A percentile compares a stretch with the other conserved stretches of the same genome.
Evolutionary conservation across 1,140 invertebrate species (phyloP).

Genomic region (Zaprionus inermis): DNA sequence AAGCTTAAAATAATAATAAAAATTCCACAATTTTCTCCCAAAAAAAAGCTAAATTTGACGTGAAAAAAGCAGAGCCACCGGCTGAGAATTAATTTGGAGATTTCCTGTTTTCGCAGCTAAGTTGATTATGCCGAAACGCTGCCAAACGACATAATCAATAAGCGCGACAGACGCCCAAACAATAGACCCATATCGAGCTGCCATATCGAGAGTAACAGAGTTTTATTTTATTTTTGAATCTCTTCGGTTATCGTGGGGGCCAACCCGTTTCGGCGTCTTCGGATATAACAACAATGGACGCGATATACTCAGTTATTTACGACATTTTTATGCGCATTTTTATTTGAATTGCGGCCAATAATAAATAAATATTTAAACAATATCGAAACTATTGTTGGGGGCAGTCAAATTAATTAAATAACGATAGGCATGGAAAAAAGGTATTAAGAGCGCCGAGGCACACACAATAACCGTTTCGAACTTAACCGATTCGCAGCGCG

Average conservation of each 20-base stretch:
- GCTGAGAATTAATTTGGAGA: not conserved
- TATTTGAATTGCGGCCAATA: slow-evolving; percentile 43
- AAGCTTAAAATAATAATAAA: no score
- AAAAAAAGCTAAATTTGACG: no score
- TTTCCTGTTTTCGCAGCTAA: slow-evolving; percentile 6
- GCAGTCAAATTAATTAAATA: slow-evolving; percentile 49
- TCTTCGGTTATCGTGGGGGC: no score
- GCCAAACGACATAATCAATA: slow-evolving; percentile 49
- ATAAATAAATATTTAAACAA: slow-evolving; percentile 62
- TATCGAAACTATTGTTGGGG: slow-evolving; percentile 34
- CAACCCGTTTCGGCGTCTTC: slow-evolving; percentile 48
- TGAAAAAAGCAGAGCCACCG: no score
- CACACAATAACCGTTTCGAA: slow-evolving; percentile 53
- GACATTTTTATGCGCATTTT: slow-evolving; percentile 74
- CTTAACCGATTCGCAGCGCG: slow-evolving; percentile 38
- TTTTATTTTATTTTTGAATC: slow-evolving; percentile 4
- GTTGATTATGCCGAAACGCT: slow-evolving; percentile 18
- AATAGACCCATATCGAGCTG: slow-evolving; percentile 11
- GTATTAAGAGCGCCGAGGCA: slow-evolving; percentile 16
- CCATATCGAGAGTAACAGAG: slow-evolving; percentile 25
- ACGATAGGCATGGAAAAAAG: slow-evolving; percentile 22
- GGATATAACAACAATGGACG: not conserved
- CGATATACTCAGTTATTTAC: slow-evolving; percentile 48
- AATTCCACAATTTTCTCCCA: not conserved
- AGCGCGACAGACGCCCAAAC: not conserved